phyloP scores from a whole-genome alignment of 2,888 invertebrate species.

The Cheilosia soror region DNA sequence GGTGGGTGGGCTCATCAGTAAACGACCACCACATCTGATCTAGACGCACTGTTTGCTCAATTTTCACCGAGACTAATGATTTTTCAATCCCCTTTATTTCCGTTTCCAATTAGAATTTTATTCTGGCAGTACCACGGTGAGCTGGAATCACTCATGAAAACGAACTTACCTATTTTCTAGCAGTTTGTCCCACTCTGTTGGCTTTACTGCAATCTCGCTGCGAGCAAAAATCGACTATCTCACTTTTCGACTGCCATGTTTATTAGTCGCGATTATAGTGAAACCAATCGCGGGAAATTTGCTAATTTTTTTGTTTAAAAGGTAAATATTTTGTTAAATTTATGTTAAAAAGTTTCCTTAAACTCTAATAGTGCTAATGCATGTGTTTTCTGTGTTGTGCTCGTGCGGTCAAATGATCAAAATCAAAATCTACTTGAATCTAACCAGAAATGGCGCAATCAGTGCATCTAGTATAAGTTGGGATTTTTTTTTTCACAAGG shows the following conservation, averaged over 20 bases:
- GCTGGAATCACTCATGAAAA: not conserved
- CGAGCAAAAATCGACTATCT: constrained; percentile 55
- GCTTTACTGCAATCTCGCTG: constrained; percentile 42
- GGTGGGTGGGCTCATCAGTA: too few relatives aligned
- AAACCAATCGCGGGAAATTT: constrained; percentile 78
- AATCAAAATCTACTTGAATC: constrained; percentile 38
- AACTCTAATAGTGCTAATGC: constrained; percentile 27
- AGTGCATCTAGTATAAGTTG: constrained; percentile 67
- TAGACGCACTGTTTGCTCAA: too few relatives aligned
- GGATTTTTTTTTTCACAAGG: constrained; percentile 76
- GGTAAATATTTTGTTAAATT: constrained; percentile 77
- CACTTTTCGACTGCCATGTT: constrained; percentile 78
- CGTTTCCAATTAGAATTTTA: not conserved
- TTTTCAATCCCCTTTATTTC: not conserved
- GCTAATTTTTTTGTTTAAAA: constrained; percentile 78
- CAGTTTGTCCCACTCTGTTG: constrained; percentile 51
- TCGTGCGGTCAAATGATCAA: constrained; percentile 31
- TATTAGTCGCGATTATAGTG: constrained; percentile 78
- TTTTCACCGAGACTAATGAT: too few relatives aligned
- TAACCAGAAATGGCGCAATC: constrained; percentile 75
- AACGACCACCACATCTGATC: too few relatives aligned
- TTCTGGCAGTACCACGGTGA: constrained; percentile 33
- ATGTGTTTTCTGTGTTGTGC: constrained; percentile 29
- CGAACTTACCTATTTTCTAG: constrained; percentile 28
- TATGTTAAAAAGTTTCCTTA: constrained; percentile 48